These are phyloP conservation scores for Phaetusa simplex DNA, from an alignment of 2,113 vertebrate genomes.

Conservation along the genomic window DNA sequence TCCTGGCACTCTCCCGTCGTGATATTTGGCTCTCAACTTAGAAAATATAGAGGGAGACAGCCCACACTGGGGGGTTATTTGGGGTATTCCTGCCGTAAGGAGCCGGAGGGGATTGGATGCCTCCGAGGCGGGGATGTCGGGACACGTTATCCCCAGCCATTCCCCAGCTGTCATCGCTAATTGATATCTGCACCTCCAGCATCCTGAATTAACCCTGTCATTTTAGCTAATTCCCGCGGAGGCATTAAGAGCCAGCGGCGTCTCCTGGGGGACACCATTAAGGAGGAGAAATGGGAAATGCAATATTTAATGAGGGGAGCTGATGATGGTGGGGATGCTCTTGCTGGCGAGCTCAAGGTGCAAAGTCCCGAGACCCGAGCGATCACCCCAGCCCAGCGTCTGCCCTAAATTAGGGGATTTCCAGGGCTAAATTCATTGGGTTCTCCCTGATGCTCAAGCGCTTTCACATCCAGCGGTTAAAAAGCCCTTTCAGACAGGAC, in stretches of 20 bases:
- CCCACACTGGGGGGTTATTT: neutral
- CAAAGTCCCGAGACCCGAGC: neutral
- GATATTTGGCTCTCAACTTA: neutral
- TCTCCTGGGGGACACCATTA: neutral
- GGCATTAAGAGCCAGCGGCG: neutral
- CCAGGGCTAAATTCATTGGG: neutral
- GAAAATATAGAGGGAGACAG: neutral
- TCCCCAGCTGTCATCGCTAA: neutral
- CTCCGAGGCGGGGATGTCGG: fast-evolving
- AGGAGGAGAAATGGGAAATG: neutral
- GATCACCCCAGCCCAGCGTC: neutral
- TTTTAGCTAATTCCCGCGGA: constrained; percentile 1
- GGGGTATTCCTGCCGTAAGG: neutral
- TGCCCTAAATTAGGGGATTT: neutral
- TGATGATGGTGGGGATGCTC: neutral
- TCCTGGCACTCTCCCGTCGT: fast-evolving
- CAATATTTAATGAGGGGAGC: neutral
- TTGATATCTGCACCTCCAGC: neutral
- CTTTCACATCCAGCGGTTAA: fast-evolving
- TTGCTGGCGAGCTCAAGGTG: neutral
- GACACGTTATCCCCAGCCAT: neutral
- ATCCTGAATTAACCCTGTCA: neutral
- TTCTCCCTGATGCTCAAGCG: fast-evolving
- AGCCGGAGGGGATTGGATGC: fast-evolving
- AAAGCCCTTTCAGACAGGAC: neutral